These are phyloP conservation scores for Dicyrtomina minuta DNA, from an alignment of 2,888 invertebrate species.

Conservation along the genomic window DNA sequence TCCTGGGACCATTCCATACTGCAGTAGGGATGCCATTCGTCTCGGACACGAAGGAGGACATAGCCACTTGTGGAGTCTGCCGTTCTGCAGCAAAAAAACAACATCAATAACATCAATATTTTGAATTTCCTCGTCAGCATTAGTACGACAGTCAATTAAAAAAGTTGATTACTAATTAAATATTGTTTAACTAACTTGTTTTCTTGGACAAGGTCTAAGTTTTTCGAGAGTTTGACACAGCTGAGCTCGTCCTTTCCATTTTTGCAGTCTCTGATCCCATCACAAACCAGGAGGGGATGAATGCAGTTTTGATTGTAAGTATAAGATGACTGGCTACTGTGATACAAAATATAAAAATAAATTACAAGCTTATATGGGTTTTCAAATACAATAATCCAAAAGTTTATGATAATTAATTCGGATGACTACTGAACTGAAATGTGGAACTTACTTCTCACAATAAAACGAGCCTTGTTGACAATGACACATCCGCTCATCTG, in stretches of 20 bases:
- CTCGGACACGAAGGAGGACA: slow-evolving; percentile 35
- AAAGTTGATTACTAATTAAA: background rate
- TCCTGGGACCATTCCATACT: slow-evolving; percentile 34
- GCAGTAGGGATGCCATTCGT: slow-evolving; percentile 42
- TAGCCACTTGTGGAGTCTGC: slow-evolving; percentile 23
- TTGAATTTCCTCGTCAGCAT: background rate
- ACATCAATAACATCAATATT: background rate
- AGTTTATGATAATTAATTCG: too few relatives aligned
- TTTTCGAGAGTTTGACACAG: slow-evolving; percentile 28
- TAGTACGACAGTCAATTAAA: background rate
- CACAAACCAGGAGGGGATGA: slow-evolving; percentile 33
- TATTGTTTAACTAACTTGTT: slow-evolving; percentile 10
- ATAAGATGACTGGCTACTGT: too few relatives aligned
- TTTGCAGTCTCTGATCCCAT: slow-evolving; percentile 29
- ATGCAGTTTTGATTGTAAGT: too few relatives aligned
- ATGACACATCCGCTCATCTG: slow-evolving; percentile 27
- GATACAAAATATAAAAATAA: too few relatives aligned
- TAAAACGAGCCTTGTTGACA: slow-evolving; percentile 30
- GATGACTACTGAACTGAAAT: too few relatives aligned
- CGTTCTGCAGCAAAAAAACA: background rate
- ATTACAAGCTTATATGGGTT: too few relatives aligned
- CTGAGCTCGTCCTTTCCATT: slow-evolving; percentile 34
- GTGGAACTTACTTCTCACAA: slow-evolving; percentile 24
- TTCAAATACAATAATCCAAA: too few relatives aligned
- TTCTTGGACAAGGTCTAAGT: slow-evolving; percentile 1